Percentiles rank a stretch among this genome's conserved stretches.
These are phyloP conservation scores for Sesamia nonagrioides DNA, from an alignment of 1,140 invertebrate species.

Conservation along the genomic window DNA sequence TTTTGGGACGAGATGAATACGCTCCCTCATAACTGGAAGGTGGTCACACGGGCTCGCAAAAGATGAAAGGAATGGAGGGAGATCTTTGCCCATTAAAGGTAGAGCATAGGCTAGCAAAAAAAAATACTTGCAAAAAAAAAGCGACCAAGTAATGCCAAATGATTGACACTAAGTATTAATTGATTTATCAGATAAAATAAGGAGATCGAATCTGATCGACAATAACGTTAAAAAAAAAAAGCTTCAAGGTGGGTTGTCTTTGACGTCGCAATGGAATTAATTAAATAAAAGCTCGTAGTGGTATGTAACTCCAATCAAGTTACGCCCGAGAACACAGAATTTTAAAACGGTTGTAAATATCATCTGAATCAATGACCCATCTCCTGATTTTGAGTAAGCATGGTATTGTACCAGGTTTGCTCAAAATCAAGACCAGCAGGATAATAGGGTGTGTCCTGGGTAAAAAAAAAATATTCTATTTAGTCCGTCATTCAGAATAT, in stretches of 20 bases:
- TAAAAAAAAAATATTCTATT: no score
- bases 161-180: slow-evolving; percentile 36
- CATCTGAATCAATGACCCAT: neutral
- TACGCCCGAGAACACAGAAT: neutral
- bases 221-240: slow-evolving; percentile 7
- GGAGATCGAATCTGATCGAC: slow-evolving; percentile 21
- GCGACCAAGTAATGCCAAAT: neutral
- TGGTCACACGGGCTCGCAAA: no score
- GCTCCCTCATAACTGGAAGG: no score
- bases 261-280: neutral
- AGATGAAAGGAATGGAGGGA: no score
- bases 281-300: neutral
- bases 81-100: no score
- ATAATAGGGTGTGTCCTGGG: no score
- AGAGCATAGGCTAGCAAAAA: no score
- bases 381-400: no score
- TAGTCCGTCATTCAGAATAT: no score
- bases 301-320: neutral
- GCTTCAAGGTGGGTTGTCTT: slow-evolving; percentile 14
- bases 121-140: neutral
- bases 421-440: no score
- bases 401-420: no score
- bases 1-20: no score
- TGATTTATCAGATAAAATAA: slow-evolving; percentile 35
- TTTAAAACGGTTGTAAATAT: neutral